Percentiles rank a stretch among this genome's conserved stretches.
These are phyloP conservation scores for Styela plicata DNA, from an alignment of 23 tunicate species.

Conservation along the genomic window DNA sequence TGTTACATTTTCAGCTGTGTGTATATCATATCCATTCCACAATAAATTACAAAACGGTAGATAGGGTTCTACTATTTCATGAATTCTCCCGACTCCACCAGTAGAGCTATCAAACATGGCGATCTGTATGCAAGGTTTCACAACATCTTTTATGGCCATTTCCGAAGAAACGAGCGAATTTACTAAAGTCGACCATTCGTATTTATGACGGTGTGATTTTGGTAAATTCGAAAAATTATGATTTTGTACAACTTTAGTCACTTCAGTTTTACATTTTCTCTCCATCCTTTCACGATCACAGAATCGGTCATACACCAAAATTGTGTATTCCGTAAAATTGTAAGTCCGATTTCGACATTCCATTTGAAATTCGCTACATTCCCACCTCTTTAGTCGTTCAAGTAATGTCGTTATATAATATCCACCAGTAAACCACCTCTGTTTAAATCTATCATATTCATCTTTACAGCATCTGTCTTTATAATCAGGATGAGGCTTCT, in stretches of 20 bases:
- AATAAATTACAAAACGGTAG: slow-evolving; percentile 41
- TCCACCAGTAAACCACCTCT: slow-evolving; percentile 45
- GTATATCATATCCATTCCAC: slow-evolving; percentile 33
- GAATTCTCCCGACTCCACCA: slow-evolving; percentile 37
- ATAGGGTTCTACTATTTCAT: slow-evolving; percentile 29
- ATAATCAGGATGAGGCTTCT: not conserved
- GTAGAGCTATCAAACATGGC: slow-evolving; percentile 26
- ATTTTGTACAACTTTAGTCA: not conserved
- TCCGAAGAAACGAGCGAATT: not conserved
- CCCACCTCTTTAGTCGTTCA: slow-evolving; percentile 45
- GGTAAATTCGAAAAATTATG: not conserved
- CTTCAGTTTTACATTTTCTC: slow-evolving; percentile 14
- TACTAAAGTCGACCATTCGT: not conserved
- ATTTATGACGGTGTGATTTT: too few species aligned
- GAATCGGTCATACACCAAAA: slow-evolving; percentile 44
- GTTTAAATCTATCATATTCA: slow-evolving; percentile 14
- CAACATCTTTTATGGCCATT: slow-evolving; percentile 12
- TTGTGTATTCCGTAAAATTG: slow-evolving; percentile 43
- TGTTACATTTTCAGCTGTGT: not conserved
- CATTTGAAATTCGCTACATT: slow-evolving; percentile 39
- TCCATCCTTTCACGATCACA: slow-evolving; percentile 42
- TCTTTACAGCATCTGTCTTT: slow-evolving; percentile 34
- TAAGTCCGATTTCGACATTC: slow-evolving; percentile 38
- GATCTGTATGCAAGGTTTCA: slow-evolving; percentile 22
- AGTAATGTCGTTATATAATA: slow-evolving; percentile 35